A percentile compares a stretch with the other conserved stretches of the same genome.
Conservation (phyloP, 2,113 vertebrate genomes). For the Rallus limicola region DNA sequence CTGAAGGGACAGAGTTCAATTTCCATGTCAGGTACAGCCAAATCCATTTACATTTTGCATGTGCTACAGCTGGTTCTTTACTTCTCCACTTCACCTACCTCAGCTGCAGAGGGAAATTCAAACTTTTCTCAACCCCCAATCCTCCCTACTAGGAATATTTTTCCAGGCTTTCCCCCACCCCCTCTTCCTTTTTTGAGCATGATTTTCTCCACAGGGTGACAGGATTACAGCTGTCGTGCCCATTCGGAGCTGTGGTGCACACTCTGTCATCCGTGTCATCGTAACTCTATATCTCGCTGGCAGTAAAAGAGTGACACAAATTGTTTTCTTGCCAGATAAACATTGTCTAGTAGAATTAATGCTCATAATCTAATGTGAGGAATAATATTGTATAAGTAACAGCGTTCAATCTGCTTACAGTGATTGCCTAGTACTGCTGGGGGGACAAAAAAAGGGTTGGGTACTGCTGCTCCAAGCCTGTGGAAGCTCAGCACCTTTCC, state of each 20-base stretch:
- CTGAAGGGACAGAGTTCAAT: not conserved
- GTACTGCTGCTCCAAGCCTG: not conserved
- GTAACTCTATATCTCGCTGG: constrained; percentile 26
- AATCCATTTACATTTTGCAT: not conserved
- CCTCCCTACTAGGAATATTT: not conserved
- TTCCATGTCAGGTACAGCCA: not conserved
- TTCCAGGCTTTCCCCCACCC: not conserved
- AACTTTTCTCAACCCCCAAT: not conserved
- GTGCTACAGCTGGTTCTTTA: not conserved
- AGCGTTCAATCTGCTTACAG: constrained; percentile 10
- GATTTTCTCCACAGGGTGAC: not conserved
- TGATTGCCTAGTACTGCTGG: not conserved
- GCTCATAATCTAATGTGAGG: constrained; percentile 16
- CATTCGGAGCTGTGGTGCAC: not conserved
- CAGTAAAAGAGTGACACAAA: constrained; percentile 44
- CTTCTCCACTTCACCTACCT: not conserved
- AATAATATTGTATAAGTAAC: constrained; percentile 16
- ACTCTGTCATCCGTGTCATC: not conserved
- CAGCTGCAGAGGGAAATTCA: not conserved
- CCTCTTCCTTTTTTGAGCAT: not conserved
- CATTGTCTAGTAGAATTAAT: constrained; percentile 45
- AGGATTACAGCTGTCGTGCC: not conserved
- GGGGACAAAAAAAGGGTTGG: not conserved
- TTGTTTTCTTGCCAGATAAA: constrained; percentile 42
- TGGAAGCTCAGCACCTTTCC: not conserved